A percentile compares a stretch with the other conserved stretches of the same genome.
Conservation (phyloP, 35 echinoderm and acorn worm genomes). For the Ophioderma brevispina region DNA sequence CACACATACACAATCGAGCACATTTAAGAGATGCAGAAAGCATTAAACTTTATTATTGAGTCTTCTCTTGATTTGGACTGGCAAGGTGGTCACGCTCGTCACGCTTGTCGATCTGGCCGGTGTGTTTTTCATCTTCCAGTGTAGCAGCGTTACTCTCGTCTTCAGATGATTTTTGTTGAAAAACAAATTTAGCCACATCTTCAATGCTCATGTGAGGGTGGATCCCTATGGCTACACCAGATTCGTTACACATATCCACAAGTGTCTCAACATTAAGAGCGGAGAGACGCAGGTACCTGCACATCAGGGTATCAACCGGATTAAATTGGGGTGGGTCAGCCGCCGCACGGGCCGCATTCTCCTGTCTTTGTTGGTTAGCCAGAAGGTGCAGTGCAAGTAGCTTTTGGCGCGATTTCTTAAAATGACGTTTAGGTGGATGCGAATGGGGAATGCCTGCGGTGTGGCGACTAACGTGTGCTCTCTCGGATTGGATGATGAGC, state of each 20-base stretch:
- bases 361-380: background rate
- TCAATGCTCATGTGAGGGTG: conserved; percentile 71
- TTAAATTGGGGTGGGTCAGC: conserved; percentile 24
- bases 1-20: no score
- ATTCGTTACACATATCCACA: conserved; percentile 54
- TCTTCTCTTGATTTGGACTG: no score
- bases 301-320: conserved; percentile 52
- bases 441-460: background rate
- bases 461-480: background rate
- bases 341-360: conserved; percentile 1
- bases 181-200: conserved; percentile 46
- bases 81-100: no score
- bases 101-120: no score
- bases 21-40: no score
- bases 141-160: no score
- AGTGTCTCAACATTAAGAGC: conserved; percentile 60
- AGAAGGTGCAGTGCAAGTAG: conserved; percentile 23
- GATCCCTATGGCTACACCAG: conserved; percentile 46
- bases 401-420: background rate
- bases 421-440: background rate
- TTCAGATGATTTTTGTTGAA: background rate
- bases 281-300: conserved; percentile 65
- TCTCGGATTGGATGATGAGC: background rate
- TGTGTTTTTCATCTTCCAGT: no score
- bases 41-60: no score